Conservation (phyloP, 2,797 vertebrate genomes). For the Microcaecilia unicolor region DNA sequence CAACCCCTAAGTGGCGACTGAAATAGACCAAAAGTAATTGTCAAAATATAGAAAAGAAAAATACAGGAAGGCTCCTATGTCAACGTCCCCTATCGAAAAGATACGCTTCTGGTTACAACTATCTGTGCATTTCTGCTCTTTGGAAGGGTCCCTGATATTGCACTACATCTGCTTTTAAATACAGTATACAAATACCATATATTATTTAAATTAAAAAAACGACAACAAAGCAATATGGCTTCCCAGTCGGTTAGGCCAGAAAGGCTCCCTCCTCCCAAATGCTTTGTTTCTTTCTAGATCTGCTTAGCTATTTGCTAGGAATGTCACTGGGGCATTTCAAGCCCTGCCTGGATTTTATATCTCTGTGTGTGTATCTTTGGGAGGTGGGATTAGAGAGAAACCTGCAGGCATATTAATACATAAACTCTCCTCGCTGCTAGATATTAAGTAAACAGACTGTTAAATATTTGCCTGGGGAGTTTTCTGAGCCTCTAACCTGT, state of each 20-base stretch:
- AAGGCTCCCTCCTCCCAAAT: constrained; percentile 7
- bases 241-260: constrained; percentile 27
- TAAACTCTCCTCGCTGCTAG: constrained; percentile 66
- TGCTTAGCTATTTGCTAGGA: too few species aligned
- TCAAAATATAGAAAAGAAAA: too few species aligned
- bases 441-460: constrained; percentile 65
- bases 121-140: too few species aligned
- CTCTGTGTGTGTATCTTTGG: constrained; percentile 49
- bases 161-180: background rate
- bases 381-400: constrained; percentile 62
- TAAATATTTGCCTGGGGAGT: constrained; percentile 57
- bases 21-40: too few species aligned
- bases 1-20: too few species aligned
- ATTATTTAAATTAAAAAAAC: constrained; percentile 1
- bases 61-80: too few species aligned
- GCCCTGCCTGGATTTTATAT: constrained; percentile 43
- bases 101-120: too few species aligned
- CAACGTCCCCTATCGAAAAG: too few species aligned
- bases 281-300: constrained; percentile 30
- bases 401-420: constrained; percentile 69
- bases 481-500: constrained; percentile 56
- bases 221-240: too few species aligned
- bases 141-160: constrained; percentile 28
- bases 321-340: constrained; percentile 41
- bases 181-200: constrained; percentile 4